Base-by-base conservation (phyloP, 2,888 invertebrate species). In the Ferrisia virgata region DNA sequence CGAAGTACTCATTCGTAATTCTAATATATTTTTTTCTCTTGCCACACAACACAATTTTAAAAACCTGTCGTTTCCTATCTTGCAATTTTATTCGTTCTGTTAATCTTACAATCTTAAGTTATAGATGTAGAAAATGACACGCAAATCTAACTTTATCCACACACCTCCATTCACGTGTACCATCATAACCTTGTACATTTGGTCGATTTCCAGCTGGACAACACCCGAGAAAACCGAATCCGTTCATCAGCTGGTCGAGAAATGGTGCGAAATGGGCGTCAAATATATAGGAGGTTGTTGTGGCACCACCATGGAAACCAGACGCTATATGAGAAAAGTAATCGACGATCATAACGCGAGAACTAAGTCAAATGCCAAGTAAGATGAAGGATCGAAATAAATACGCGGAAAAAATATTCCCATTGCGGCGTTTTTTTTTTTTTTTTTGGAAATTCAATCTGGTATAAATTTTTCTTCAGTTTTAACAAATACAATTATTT, bases 231-330 rank as follows among this genome's bases (percentile, higher is more conserved):
- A 92, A 87, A 92, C 92, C 88, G 92, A 93, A 86, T 91, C 93
- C 0, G 91, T 96, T 0, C 93, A 92, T 85, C 90, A 91, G 28
- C 94, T 93, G 88, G 92, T 96, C 6, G 91, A 91, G 31, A 93
- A 93, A 87, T 98, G 97, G 97, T 88, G 95, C 84, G 91, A 93
- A 84, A 89, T 94, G 79, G 97, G 97, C 0, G 95, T 95, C 36
- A 92, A 92, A 83, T 95, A 94, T 88, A 92, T 98, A 72, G 97
- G 98, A 22, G 97, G 98, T 0, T 98, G 98, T 87, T 98, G 98
- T 88, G 91, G 96, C 86, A 94, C 96, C 0, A 93, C 93, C 18
- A 82, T 82, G 82, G 43, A 82, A 39, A 82, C 39, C 40, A 33
- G 69, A 22, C 28, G 31, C 5, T 40, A 43, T 6, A 72, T 72